phyloP scores from a whole-genome alignment of 2,888 invertebrate genomes.

The Coecobrya sp. region DNA sequence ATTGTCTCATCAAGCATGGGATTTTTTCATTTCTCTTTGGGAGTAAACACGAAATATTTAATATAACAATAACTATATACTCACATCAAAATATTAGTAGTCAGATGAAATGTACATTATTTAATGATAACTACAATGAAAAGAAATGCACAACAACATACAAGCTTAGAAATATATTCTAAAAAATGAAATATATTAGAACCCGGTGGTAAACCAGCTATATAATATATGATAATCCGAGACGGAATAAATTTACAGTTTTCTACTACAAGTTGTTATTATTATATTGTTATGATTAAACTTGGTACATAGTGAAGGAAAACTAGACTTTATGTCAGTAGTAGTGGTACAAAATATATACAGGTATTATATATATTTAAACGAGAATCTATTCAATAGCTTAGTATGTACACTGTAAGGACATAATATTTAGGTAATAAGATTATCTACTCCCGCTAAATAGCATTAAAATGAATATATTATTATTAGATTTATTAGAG shows the following conservation, averaged over 20 bases:
- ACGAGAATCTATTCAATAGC: too few relatives aligned
- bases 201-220: background rate
- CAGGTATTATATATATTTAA: too few relatives aligned
- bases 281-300: background rate
- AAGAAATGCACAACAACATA: background rate
- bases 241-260: conserved; percentile 55
- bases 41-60: too few relatives aligned
- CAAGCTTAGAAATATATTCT: background rate
- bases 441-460: too few relatives aligned
- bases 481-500: too few relatives aligned
- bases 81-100: background rate
- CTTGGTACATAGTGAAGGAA: background rate
- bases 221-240: background rate
- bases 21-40: too few relatives aligned
- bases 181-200: background rate
- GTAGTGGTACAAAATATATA: background rate
- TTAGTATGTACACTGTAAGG: too few relatives aligned
- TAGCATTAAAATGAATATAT: too few relatives aligned
- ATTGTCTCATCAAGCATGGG: too few relatives aligned
- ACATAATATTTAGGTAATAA: too few relatives aligned
- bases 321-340: background rate
- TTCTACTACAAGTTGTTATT: conserved; percentile 33
- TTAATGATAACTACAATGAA: background rate
- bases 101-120: background rate
- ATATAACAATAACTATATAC: too few relatives aligned